These are phyloP conservation scores for Genyomyrus donnyi DNA, from an alignment of 2,113 vertebrate genomes.

Conservation along the genomic window DNA sequence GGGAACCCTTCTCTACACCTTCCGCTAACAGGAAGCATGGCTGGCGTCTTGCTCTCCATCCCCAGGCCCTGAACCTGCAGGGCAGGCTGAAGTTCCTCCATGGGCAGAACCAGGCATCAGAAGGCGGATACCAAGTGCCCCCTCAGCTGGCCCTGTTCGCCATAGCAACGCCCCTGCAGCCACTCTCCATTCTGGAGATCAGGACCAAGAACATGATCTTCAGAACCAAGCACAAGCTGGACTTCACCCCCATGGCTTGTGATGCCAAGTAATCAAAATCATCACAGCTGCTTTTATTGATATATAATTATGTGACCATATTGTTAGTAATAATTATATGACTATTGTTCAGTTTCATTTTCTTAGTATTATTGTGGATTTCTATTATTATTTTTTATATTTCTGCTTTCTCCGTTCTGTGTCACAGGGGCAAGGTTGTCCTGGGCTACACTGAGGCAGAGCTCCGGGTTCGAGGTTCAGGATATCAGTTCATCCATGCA, in stretches of 20 bases:
- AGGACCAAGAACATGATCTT: conserved; percentile 60
- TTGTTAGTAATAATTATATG: background rate
- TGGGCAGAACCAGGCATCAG: conserved; percentile 53
- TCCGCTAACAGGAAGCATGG: background rate
- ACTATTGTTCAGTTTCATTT: background rate
- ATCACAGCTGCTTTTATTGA: background rate
- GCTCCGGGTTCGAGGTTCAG: conserved; percentile 39
- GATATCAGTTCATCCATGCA: conserved; percentile 53
- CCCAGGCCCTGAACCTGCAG: conserved; percentile 63
- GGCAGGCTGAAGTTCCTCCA: conserved; percentile 66
- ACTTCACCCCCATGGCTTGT: conserved; percentile 58
- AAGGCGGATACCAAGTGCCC: conserved; percentile 46
- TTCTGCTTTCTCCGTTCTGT: background rate
- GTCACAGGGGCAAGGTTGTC: conserved; percentile 43
- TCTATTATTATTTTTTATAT: background rate
- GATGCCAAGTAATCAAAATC: conserved; percentile 53
- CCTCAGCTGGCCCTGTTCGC: conserved; percentile 59
- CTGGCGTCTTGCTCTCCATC: conserved; percentile 29
- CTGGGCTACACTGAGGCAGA: conserved; percentile 52
- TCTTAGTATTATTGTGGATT: background rate
- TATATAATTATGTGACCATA: background rate
- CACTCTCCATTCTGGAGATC: conserved; percentile 54
- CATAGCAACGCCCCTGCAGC: conserved; percentile 56
- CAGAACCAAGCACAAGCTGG: conserved; percentile 63
- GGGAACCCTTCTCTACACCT: background rate